Evolutionary conservation across 2,888 invertebrate genomes (phyloP).

Genomic region (Pediacus dermestoides): DNA sequence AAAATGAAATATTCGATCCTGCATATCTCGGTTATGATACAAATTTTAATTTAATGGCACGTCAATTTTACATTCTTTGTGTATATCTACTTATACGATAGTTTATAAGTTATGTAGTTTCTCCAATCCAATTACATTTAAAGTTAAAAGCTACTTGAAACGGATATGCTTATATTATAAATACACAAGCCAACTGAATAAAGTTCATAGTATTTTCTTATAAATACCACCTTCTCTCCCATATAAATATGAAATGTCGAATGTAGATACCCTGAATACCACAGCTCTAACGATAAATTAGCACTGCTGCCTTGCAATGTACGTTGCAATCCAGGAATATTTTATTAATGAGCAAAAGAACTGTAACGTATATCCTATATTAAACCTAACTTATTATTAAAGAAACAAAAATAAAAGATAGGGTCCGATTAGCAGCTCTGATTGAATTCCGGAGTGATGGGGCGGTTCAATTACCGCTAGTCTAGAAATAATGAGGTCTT

Average conservation of each 20-base stretch:
- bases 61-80: constrained; percentile 13
- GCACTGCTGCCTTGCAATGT: constrained; percentile 21
- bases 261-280: constrained; percentile 26
- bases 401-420: too few species aligned
- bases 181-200: constrained; percentile 9
- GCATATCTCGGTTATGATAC: constrained; percentile 11
- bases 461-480: constrained; percentile 12
- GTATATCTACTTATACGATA: constrained; percentile 12
- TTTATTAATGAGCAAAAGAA: constrained; percentile 26
- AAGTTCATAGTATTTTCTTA: constrained; percentile 21
- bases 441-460: constrained; percentile 14
- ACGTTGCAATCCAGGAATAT: constrained; percentile 24
- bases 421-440: constrained; percentile 13
- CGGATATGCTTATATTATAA: constrained; percentile 22
- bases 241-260: constrained; percentile 25
- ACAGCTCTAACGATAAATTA: constrained; percentile 23
- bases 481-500: constrained; percentile 30
- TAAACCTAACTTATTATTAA: too few species aligned
- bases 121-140: constrained; percentile 22
- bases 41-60: constrained; percentile 16
- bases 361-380: constrained; percentile 19
- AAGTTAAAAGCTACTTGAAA: constrained; percentile 20
- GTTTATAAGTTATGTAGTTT: constrained; percentile 22
- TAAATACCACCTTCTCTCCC: constrained; percentile 27
- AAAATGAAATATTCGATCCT: constrained; percentile 1